Percentiles rank a stretch among this genome's conserved stretches.
phyloP scores from a whole-genome alignment of 2,113 vertebrate species.

The Gnathonemus longibarbis region DNA sequence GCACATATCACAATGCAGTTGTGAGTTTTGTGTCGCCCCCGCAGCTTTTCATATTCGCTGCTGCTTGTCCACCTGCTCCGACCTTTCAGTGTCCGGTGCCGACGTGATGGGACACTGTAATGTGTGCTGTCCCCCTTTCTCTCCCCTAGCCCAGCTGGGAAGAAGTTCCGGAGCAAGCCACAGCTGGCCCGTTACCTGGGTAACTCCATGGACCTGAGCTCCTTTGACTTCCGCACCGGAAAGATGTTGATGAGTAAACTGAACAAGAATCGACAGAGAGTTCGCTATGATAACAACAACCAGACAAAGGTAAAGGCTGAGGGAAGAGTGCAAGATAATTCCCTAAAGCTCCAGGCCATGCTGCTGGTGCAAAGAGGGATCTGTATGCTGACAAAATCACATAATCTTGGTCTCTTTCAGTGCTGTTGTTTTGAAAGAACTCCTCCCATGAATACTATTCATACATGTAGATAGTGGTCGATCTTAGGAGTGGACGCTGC shows the following conservation, averaged over 20 bases:
- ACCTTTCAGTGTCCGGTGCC: background rate
- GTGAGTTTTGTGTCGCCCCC: background rate
- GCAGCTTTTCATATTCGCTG: background rate
- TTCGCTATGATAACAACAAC: conserved; percentile 89
- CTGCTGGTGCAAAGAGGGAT: background rate
- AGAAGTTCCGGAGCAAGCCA: conserved; percentile 98
- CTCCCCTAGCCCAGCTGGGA: conserved; percentile 82
- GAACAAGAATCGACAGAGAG: conserved; percentile 88
- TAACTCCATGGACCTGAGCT: conserved; percentile 93
- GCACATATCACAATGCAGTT: background rate
- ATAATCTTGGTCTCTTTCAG: background rate
- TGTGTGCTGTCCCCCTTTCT: background rate
- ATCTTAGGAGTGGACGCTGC: background rate
- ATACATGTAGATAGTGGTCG: background rate
- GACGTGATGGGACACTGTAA: background rate
- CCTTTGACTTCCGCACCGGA: conserved; percentile 92
- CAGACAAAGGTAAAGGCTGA: conserved; percentile 74
- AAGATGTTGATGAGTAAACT: conserved; percentile 95
- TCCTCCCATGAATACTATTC: background rate
- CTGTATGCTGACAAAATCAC: background rate
- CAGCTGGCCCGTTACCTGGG: conserved; percentile 95
- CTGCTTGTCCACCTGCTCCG: background rate
- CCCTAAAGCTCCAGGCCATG: background rate
- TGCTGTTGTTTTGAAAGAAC: background rate
- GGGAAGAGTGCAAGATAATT: background rate